Base-by-base conservation (phyloP, 2,113 vertebrate species). In the Ctenodactylus gundi region DNA sequence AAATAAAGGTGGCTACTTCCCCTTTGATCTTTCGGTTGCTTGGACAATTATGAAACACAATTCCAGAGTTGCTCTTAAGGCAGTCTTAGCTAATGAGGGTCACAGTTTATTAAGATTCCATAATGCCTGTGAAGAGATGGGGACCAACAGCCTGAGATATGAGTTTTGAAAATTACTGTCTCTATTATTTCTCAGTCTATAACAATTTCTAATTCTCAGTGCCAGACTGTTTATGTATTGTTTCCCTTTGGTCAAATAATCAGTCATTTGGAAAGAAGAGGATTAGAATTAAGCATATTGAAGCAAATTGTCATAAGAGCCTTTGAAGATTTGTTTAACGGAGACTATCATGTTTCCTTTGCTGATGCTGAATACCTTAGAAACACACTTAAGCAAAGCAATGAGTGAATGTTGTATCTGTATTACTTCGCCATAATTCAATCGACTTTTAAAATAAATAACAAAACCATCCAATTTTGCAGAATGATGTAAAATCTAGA, bases 91-190 rank as follows among this genome's bases (percentile, higher is more conserved):
- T 95, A 95, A 57, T 92, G 77, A 80, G 87, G n/a, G 88, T 96
- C 55, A 83, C 51, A 83, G 55, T 77, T 78, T 57, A 87, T 91
- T 93, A 96, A 92, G 44, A 85, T 92, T 77, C 46, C 8, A 85
- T 96, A 94, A 94, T 85, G 57, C 80, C 84, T 96, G 27, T 51
- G 13, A 73, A 97, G 96, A 36, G 34, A 51, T n/a, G 91, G 53
- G 81, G 36, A 39, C 12, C 67, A 94, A 84, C 15, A 80, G 94
- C 21, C 14, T 78, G 55, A 97, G 92, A 91, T 34, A 5, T 86
- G 53, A 31, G 88, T 96, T 97, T 91, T 96, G 41, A 95, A 96
- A 94, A 92, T 85, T 81, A 78, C 25, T 64, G 75, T 36, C 51
- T n/a, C 44, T 31, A 78, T 94, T 97, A 92, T 77, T 97, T 96